Evolutionary conservation across 2,888 invertebrate species (phyloP).

Genomic region (Chouioia cunea): DNA sequence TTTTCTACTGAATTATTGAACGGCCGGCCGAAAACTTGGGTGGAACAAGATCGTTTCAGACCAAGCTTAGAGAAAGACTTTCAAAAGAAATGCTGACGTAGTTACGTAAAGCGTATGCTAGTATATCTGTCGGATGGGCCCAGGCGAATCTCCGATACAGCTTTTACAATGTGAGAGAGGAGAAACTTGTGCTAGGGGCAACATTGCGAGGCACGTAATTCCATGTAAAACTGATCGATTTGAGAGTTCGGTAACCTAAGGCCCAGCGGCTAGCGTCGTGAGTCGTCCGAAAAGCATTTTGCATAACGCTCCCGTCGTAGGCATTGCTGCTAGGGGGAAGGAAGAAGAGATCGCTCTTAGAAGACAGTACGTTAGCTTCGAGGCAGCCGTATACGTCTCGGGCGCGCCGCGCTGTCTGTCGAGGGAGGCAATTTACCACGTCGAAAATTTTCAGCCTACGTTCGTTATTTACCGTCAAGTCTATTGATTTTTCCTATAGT

Average conservation of each 20-base stretch:
- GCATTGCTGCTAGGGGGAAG: neutral
- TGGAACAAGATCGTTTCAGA: no score
- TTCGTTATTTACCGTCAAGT: neutral
- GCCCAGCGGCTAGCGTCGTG: constrained; percentile 37
- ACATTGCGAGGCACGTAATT: constrained; percentile 46
- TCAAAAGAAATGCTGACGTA: neutral
- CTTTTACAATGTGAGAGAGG: constrained; percentile 13
- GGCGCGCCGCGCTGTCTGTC: neutral
- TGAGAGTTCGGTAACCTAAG: constrained; percentile 37
- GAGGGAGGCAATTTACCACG: constrained; percentile 23
- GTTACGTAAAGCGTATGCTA: constrained; percentile 37
- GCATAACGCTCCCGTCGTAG: constrained; percentile 40
- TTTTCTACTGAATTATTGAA: no score
- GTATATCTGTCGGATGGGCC: no score
- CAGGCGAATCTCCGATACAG: no score
- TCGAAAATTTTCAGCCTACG: constrained; percentile 25
- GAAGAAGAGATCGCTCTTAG: constrained; percentile 28
- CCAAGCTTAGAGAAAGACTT: no score
- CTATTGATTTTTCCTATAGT: no score
- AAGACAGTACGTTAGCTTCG: constrained; percentile 23
- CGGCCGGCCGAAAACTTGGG: no score
- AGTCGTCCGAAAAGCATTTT: constrained; percentile 45
- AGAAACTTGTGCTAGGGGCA: constrained; percentile 44
- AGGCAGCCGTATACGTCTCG: constrained; percentile 20
- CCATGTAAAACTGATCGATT: constrained; percentile 48